Conservation (phyloP, 2,888 invertebrate species). For the Drosophila borealis region DNA sequence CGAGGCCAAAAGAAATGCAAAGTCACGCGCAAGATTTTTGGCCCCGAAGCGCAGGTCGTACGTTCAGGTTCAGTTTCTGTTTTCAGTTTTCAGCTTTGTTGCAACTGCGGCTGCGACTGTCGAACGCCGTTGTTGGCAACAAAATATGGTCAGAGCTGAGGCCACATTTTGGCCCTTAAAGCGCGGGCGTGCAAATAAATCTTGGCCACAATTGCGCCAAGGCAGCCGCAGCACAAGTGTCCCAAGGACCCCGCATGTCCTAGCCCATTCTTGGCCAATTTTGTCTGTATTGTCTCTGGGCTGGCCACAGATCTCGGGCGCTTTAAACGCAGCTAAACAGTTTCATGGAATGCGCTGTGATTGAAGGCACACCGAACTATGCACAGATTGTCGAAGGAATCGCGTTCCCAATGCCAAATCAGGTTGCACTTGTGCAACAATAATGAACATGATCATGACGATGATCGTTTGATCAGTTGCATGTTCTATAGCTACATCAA, state of each 20-base stretch:
- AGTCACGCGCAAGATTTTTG: slow-evolving; percentile 77
- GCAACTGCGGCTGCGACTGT: slow-evolving; percentile 25
- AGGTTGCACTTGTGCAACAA: slow-evolving; percentile 49
- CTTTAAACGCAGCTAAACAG: slow-evolving; percentile 54
- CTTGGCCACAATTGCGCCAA: slow-evolving; percentile 66
- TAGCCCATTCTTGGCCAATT: slow-evolving; percentile 36
- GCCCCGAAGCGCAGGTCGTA: slow-evolving; percentile 53
- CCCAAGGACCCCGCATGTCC: slow-evolving; percentile 22
- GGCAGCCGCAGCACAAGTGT: slow-evolving; percentile 36
- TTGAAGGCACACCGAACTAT: slow-evolving; percentile 73
- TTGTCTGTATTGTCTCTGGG: slow-evolving; percentile 42
- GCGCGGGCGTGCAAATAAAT: slow-evolving; percentile 80
- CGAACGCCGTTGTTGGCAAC: slow-evolving; percentile 39
- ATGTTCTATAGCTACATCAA: slow-evolving; percentile 43
- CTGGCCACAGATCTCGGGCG: slow-evolving; percentile 5
- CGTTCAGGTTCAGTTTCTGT: slow-evolving; percentile 21
- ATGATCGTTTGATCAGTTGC: slow-evolving; percentile 39
- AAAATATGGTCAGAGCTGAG: slow-evolving; percentile 46
- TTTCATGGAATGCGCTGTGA: slow-evolving; percentile 58
- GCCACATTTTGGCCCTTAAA: slow-evolving; percentile 32
- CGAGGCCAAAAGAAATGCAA: slow-evolving; percentile 54
- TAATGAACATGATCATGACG: slow-evolving; percentile 23
- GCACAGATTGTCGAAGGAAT: slow-evolving; percentile 30
- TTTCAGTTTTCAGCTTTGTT: slow-evolving; percentile 9
- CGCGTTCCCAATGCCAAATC: slow-evolving; percentile 49